phyloP scores from a whole-genome alignment of 2,113 vertebrate genomes.

The Dendrocopos noguchii region DNA sequence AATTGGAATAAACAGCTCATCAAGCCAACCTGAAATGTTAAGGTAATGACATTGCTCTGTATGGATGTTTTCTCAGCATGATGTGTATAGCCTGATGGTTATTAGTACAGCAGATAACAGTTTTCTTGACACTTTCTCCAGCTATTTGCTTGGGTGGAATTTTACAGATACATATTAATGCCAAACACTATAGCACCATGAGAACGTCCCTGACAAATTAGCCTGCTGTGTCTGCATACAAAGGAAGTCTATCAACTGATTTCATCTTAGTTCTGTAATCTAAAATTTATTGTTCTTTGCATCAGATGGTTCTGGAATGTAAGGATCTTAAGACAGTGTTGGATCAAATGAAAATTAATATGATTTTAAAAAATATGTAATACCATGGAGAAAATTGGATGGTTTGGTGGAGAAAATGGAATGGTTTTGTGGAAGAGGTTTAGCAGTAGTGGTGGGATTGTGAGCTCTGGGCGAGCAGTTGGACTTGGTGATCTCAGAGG shows the following conservation, averaged over 20 bases:
- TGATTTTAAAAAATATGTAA: background rate
- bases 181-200: background rate
- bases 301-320: background rate
- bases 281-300: background rate
- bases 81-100: slow-evolving; percentile 16
- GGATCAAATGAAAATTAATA: background rate
- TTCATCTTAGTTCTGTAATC: background rate
- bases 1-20: slow-evolving; percentile 67
- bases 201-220: slow-evolving; percentile 33
- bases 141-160: slow-evolving; percentile 47
- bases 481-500: too few species aligned
- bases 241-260: background rate
- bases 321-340: background rate
- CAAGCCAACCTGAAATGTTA: slow-evolving; percentile 53
- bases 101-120: slow-evolving; percentile 42
- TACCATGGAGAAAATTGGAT: background rate
- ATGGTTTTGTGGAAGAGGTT: too few species aligned
- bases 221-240: background rate
- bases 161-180: background rate
- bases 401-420: too few species aligned
- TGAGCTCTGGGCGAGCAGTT: too few species aligned
- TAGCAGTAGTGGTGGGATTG: too few species aligned
- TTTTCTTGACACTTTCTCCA: slow-evolving; percentile 32
- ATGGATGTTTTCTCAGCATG: slow-evolving; percentile 55
- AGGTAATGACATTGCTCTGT: slow-evolving; percentile 48